These are phyloP conservation scores for Drosophila saltans DNA, from an alignment of 1,140 invertebrate genomes.

Conservation along the genomic window DNA sequence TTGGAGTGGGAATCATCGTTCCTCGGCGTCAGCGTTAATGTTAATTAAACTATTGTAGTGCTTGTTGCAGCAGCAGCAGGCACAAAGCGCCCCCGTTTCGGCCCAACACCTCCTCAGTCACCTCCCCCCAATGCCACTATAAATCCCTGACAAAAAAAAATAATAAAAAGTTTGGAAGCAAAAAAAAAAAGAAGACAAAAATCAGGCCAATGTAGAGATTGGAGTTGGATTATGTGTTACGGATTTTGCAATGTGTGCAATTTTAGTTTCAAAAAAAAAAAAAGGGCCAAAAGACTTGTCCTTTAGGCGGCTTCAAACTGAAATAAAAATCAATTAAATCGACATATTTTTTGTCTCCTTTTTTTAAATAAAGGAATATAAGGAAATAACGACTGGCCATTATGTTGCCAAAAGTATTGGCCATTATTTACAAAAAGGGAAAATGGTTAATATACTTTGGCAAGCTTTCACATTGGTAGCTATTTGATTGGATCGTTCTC, in stretches of 20 bases:
- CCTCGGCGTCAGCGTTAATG: conserved; percentile 70
- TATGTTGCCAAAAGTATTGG: neutral
- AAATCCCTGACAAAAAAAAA: conserved; percentile 43
- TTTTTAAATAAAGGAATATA: neutral
- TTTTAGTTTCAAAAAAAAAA: conserved; percentile 33
- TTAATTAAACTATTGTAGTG: conserved; percentile 80
- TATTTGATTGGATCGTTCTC: too few species aligned
- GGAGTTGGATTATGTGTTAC: conserved; percentile 37
- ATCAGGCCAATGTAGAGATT: conserved; percentile 48
- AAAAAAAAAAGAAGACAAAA: conserved; percentile 4
- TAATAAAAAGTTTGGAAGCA: neutral
- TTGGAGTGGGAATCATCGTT: neutral
- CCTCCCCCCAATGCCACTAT: conserved; percentile 22
- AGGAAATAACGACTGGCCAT: neutral
- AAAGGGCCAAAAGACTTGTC: neutral
- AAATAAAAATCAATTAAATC: conserved; percentile 13
- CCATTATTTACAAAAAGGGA: neutral
- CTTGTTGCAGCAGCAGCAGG: conserved; percentile 30
- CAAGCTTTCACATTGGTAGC: too few species aligned
- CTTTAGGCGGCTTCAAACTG: neutral
- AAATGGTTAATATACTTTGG: too few species aligned
- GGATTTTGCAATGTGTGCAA: conserved; percentile 53
- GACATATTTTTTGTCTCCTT: neutral
- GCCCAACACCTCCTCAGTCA: neutral
- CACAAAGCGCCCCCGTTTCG: conserved; percentile 1